Evolutionary conservation across 1,140 invertebrate species (phyloP).

Genomic region (Drosophila watanabei): DNA sequence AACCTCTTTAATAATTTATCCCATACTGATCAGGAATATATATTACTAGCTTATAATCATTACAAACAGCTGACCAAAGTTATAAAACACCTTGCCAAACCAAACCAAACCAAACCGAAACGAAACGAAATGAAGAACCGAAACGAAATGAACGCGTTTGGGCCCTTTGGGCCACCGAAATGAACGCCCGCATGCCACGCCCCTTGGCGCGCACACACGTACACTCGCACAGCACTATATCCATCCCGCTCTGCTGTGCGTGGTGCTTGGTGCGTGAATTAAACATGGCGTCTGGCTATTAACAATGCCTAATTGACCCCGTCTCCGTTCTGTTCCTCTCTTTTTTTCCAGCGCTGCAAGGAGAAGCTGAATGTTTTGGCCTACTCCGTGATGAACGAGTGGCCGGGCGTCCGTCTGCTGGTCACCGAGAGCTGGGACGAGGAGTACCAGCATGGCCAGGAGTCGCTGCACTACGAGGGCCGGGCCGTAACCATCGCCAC

Average conservation of each 20-base stretch:
- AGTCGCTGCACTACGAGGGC: slow-evolving; percentile 98
- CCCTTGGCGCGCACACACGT: slow-evolving; percentile 39
- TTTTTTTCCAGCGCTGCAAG: slow-evolving; percentile 93
- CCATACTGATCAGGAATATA: not conserved
- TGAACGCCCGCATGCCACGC: slow-evolving; percentile 76
- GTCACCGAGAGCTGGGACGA: slow-evolving; percentile 98
- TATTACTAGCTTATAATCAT: not conserved
- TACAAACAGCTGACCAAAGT: not conserved
- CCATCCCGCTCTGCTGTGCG: slow-evolving; percentile 29
- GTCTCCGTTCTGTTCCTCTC: slow-evolving; percentile 20
- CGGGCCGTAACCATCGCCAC: slow-evolving; percentile 98
- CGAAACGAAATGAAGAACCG: slow-evolving; percentile 4
- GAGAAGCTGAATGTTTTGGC: slow-evolving; percentile 97
- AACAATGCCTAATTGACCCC: slow-evolving; percentile 61
- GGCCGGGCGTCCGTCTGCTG: slow-evolving; percentile 96
- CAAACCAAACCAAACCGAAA: slow-evolving; percentile 2
- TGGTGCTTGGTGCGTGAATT: slow-evolving; percentile 42
- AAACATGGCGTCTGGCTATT: slow-evolving; percentile 72
- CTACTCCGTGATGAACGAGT: slow-evolving; percentile 98
- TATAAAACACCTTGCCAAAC: slow-evolving; percentile 9
- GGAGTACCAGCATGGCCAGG: slow-evolving; percentile 91
- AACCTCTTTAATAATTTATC: no score
- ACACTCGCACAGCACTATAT: slow-evolving; percentile 33
- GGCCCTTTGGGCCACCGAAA: slow-evolving; percentile 67
- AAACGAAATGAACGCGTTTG: slow-evolving; percentile 63